These are phyloP conservation scores for Cheilosia vernalis DNA, from an alignment of 2,888 invertebrate genomes.

Conservation along the genomic window DNA sequence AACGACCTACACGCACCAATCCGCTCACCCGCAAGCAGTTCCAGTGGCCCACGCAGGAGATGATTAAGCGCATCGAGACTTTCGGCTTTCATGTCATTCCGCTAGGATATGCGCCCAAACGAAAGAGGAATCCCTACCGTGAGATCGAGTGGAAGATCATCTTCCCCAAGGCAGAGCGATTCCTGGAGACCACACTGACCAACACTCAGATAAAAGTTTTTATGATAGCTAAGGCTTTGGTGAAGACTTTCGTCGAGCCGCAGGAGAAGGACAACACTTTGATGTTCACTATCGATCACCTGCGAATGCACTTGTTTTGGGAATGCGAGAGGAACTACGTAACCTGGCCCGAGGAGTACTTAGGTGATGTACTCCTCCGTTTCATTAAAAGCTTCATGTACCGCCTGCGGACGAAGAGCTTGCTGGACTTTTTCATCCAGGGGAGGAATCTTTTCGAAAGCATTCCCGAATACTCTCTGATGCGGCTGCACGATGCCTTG, in stretches of 20 bases:
- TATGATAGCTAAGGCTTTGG: conserved; percentile 87
- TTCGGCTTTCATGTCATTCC: conserved; percentile 89
- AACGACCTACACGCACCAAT: conserved; percentile 85
- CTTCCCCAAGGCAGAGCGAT: conserved; percentile 91
- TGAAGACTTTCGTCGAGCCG: conserved; percentile 89
- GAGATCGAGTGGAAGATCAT: conserved; percentile 91
- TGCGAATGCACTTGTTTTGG: conserved; percentile 90
- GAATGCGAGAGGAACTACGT: conserved; percentile 89
- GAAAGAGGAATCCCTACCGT: conserved; percentile 86
- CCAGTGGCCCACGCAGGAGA: conserved; percentile 88
- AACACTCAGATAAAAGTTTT: conserved; percentile 89
- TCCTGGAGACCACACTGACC: conserved; percentile 88
- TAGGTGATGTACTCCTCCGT: conserved; percentile 87
- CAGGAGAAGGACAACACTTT: conserved; percentile 86
- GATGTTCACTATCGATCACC: conserved; percentile 87
- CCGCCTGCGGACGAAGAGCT: conserved; percentile 85
- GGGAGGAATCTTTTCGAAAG: conserved; percentile 89
- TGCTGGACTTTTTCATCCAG: conserved; percentile 90
- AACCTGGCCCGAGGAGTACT: conserved; percentile 89
- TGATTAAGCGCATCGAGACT: conserved; percentile 87
- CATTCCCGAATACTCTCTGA: conserved; percentile 86
- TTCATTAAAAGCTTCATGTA: conserved; percentile 87
- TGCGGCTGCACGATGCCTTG: conserved; percentile 87
- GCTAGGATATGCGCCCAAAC: conserved; percentile 87
- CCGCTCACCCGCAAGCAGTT: conserved; percentile 85